phyloP scores from a whole-genome alignment of 2,113 vertebrate genomes.

The Diadophis punctatus region DNA sequence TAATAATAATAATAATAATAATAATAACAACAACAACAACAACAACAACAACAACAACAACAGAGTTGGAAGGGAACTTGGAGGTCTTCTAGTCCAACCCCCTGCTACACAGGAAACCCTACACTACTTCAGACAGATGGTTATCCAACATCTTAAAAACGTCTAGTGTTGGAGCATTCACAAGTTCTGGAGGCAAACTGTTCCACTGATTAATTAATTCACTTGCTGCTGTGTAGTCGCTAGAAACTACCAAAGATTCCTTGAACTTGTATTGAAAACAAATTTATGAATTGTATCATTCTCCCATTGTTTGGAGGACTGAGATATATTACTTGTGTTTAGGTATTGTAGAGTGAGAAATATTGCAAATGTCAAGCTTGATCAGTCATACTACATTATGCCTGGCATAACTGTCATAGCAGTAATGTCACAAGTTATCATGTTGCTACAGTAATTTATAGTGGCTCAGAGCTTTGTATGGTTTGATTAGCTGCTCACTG shows the following conservation, averaged over 20 bases:
- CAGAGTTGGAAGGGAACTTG: too few relatives aligned
- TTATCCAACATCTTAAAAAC: too few relatives aligned
- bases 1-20: too few relatives aligned
- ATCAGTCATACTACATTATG: background rate
- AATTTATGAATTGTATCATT: constrained; percentile 12
- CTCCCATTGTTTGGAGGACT: background rate
- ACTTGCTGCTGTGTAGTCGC: background rate
- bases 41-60: too few relatives aligned
- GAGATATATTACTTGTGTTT: background rate
- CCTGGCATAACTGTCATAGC: constrained; percentile 16
- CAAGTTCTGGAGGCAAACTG: too few relatives aligned
- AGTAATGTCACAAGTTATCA: constrained; percentile 20
- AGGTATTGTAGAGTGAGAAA: background rate
- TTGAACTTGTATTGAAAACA: constrained; percentile 1
- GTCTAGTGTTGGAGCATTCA: too few relatives aligned
- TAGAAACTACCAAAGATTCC: background rate
- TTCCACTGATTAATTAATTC: too few relatives aligned
- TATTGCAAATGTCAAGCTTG: background rate
- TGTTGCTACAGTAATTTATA: constrained; percentile 16
- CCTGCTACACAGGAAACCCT: too few relatives aligned
- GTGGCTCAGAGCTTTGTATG: constrained; percentile 17
- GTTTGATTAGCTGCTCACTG: background rate
- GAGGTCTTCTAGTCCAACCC: too few relatives aligned
- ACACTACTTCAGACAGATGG: too few relatives aligned
- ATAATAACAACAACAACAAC: too few relatives aligned